These are phyloP conservation scores for Drosophila stalkeri DNA, from an alignment of 2,888 invertebrate species.

Conservation along the genomic window DNA sequence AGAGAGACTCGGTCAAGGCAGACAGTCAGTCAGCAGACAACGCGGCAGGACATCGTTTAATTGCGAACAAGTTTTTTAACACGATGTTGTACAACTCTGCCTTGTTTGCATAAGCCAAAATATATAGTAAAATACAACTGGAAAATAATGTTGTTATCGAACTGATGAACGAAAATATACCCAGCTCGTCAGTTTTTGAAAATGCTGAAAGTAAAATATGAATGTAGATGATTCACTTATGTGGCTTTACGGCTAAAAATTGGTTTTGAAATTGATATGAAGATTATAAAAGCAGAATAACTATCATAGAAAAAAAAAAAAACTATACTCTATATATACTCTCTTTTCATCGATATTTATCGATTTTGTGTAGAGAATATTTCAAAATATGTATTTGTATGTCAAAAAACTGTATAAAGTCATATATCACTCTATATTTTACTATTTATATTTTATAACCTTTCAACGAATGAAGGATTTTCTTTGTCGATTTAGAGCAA, in stretches of 20 bases:
- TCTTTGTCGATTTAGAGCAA: background rate
- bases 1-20: constrained; percentile 45
- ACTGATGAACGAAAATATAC: constrained; percentile 5
- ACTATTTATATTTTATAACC: no score
- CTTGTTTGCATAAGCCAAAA: constrained; percentile 71
- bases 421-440: no score
- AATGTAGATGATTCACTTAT: background rate
- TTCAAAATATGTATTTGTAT: no score
- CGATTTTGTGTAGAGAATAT: no score
- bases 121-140: constrained; percentile 14
- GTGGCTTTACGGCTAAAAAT: accelerated
- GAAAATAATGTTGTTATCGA: background rate
- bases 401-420: no score
- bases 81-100: constrained; percentile 82
- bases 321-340: no score
- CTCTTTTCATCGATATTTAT: no score
- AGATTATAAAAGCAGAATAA: no score
- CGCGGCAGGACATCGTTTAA: constrained; percentile 85
- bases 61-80: constrained; percentile 85
- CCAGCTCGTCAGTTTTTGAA: background rate
- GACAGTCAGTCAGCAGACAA: constrained; percentile 74
- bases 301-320: no score
- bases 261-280: background rate
- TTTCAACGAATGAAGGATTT: background rate
- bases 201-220: background rate